These are phyloP conservation scores for Pomatorhinus ruficollis DNA, from an alignment of 2,113 vertebrate genomes.

Conservation along the genomic window DNA sequence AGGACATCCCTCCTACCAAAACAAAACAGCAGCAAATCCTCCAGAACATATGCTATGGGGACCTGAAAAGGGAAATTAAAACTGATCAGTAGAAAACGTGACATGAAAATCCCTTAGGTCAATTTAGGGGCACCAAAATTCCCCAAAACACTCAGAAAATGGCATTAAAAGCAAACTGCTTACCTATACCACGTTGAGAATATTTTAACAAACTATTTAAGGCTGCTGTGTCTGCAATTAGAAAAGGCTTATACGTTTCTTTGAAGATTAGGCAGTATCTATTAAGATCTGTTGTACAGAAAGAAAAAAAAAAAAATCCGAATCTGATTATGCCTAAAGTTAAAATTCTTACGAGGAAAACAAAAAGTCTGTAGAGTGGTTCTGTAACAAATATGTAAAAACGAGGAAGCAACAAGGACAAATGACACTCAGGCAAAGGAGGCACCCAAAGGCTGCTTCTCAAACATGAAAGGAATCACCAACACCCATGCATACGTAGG, in stretches of 20 bases:
- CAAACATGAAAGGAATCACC: not conserved
- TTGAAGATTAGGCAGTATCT: not conserved
- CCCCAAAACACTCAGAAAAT: not conserved
- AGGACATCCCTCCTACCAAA: not conserved
- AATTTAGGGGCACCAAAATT: not conserved
- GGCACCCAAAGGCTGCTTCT: not conserved
- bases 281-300: not conserved
- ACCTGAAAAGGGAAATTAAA: not conserved
- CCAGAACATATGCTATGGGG: not conserved
- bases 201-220: not conserved
- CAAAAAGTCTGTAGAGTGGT: not conserved
- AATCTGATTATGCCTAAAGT: not conserved
- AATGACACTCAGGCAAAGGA: not conserved
- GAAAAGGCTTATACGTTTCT: not conserved
- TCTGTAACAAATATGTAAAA: not conserved
- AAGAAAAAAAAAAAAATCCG: not conserved
- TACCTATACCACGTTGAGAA: not conserved
- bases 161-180: not conserved
- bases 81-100: not conserved
- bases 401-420: not conserved
- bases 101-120: not conserved
- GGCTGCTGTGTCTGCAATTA: not conserved
- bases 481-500: not conserved
- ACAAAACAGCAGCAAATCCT: rapidly evolving
- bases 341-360: not conserved